A percentile compares a stretch with the other conserved stretches of the same genome.
Conservation (phyloP, 2,797 vertebrate genomes). For the Steatocranus sp. region DNA sequence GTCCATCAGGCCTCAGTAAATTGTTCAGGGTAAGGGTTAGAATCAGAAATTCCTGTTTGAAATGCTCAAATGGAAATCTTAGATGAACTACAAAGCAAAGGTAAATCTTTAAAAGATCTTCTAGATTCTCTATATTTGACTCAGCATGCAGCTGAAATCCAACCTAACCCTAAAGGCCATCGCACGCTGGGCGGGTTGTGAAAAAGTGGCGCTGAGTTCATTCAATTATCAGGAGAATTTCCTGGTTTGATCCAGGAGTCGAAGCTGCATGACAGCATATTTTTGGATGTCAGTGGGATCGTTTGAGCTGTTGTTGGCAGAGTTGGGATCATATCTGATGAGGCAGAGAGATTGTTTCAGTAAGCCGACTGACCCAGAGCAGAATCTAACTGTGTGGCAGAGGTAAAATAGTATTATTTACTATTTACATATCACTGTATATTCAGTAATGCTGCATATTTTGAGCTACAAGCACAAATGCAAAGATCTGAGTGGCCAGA, state of each 20-base stretch:
- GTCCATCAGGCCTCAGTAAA: not conserved
- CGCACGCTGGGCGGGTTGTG: not conserved
- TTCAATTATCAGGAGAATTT: not conserved
- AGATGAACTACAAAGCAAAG: not conserved
- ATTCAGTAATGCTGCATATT: not conserved
- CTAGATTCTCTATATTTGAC: not conserved
- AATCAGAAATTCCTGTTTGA: not conserved
- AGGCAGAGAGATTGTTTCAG: not conserved
- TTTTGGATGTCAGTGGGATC: not conserved
- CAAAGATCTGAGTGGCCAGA: not conserved
- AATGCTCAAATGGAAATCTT: not conserved
- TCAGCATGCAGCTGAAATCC: not conserved
- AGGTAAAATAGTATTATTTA: not conserved
- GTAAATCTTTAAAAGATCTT: not conserved
- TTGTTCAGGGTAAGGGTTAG: not conserved
- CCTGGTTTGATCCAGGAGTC: not conserved
- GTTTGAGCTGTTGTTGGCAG: not conserved
- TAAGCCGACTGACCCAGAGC: not conserved
- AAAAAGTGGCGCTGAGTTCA: not conserved
- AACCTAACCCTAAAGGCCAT: not conserved
- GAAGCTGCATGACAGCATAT: not conserved
- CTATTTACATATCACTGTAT: not conserved
- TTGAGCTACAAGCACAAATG: not conserved
- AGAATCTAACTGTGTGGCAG: not conserved
- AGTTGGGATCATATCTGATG: not conserved